These are phyloP conservation scores for Alexandromys fortis DNA, from an alignment of 2,113 vertebrate species.

Conservation along the genomic window DNA sequence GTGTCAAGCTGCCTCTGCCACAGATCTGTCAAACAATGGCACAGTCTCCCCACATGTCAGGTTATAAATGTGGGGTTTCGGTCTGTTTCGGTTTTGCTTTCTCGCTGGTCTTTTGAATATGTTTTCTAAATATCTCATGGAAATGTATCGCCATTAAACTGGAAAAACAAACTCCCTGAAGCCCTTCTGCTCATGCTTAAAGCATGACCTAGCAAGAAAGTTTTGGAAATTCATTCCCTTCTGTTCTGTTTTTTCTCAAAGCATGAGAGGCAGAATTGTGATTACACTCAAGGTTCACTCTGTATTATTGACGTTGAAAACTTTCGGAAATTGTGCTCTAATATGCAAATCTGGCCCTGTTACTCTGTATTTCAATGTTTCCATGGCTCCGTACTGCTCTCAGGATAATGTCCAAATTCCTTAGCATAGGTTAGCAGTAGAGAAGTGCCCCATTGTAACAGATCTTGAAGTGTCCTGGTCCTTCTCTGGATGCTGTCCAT, in stretches of 20 bases:
- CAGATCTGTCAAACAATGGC: not conserved
- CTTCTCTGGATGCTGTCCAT: not conserved
- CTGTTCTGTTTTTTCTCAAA: constrained; percentile 40
- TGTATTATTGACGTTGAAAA: not conserved
- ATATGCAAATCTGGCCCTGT: not conserved
- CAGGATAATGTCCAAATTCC: constrained; percentile 1
- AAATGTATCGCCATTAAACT: constrained; percentile 65
- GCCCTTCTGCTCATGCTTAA: constrained; percentile 70
- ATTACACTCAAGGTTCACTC: not conserved
- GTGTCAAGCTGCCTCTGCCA: constrained; percentile 13
- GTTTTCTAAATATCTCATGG: constrained; percentile 43
- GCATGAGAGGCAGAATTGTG: not conserved
- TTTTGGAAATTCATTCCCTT: constrained; percentile 67
- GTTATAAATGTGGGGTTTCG: not conserved
- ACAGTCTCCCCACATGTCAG: not conserved
- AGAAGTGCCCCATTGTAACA: not conserved
- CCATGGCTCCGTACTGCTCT: not conserved
- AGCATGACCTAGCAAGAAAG: constrained; percentile 39
- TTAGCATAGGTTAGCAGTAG: not conserved
- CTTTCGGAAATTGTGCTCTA: not conserved
- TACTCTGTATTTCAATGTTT: not conserved
- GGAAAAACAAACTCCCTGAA: constrained; percentile 52
- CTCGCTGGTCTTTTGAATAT: not conserved
- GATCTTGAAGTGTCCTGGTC: not conserved
- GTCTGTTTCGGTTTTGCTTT: not conserved